Evolutionary conservation across 2,113 vertebrate species (phyloP), one percentile per base, ranked within the genome.

Genomic region (Phylloscopus trochiloides): DNA sequence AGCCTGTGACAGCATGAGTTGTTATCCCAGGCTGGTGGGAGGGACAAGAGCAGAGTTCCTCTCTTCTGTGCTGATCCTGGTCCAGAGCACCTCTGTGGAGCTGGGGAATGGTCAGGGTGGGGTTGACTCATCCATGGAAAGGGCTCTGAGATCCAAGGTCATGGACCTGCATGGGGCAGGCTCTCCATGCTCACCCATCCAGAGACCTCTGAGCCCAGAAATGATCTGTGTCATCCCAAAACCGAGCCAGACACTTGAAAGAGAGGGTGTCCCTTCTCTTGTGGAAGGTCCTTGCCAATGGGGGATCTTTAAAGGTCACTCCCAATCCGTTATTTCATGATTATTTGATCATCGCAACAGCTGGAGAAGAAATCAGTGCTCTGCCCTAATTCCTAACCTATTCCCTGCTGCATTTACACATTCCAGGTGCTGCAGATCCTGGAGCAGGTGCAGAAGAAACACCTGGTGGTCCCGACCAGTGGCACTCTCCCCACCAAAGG

Each of bases 341-440:
- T 32, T n/a, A 15, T 7, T 28, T 38, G 32, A 17, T 59, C 38
- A 17, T 29, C 52, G n/a, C 57, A 28, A 29, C 7, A 67, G 9
- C 62, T 59, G 70, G 31, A 85, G 57, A 75, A 76, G 25, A 48
- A 68, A 22, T 16, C 5, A 6, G 22, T 34, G 13, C 11, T 72
- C 36, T 61, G 18, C 68, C 38, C 25, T 19, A 45, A 31, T 45
- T 34, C 13, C 34, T 10, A 6, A 57, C 57, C 24, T 6, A 29
- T 45, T 80, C 68, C 74, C 24, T 17, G 3, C 72, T 10, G 47
- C 17, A 29, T 32, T 84, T 26, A 0, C 45, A 62, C 10, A 17
- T 84, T 85, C 14, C 88, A 99, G 99, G 99, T 99, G 88, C 97
- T 99, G 79, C 97, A 98, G 91, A 98, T 99, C 66, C 98, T 99